Base-by-base conservation (phyloP, 2,113 vertebrate genomes). In the Ornithorhynchus anatinus region DNA sequence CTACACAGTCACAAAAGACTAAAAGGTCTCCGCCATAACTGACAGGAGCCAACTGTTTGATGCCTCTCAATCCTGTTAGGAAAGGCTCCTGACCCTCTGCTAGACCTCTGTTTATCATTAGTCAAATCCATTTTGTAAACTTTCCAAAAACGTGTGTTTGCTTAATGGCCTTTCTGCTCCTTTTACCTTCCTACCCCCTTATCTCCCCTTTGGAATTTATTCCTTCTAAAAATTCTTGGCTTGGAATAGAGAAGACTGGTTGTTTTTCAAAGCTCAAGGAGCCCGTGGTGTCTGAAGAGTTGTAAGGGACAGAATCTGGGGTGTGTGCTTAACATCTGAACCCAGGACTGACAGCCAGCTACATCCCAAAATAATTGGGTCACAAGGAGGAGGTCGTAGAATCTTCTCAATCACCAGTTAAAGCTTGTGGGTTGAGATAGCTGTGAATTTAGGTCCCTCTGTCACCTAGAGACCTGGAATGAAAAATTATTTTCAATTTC, bases 31-130 rank as follows among this genome's bases (percentile, higher is more conserved):
- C 84, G 66, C 38, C 17, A 13, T 61, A 57, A 43, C 86, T 87
- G 85, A 77, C 57, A 78, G 85, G 79, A 77, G 75, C 77, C 77
- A 82, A 62, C 44, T 65, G 73, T 74, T 68, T 29, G 47, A 74
- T 38, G 82, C 75, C 51, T 54, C 68, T 77, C 67, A 82, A 84
- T 89, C 71, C 77, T 78, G 66, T 81, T 84, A 85, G 87, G 69
- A 86, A 75, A 84, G 67, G 59, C 79, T 61, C 63, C 63, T 61
- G 81, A 89, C 77, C 85, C 48, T 52, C 61, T 62, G 69, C 66
- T 70, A 39, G 71, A 77, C 56, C 58, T 81, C 79, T 75, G 85
- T 61, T 85, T 82, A 83, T 85, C 84, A 66, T 75, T 45, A 80
- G 62, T 80, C 81, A 79, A 77, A 77, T 68, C 75, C 85, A 79